These are phyloP conservation scores for Discoglossus pictus DNA, from an alignment of 2,797 vertebrate genomes.

Conservation along the genomic window DNA sequence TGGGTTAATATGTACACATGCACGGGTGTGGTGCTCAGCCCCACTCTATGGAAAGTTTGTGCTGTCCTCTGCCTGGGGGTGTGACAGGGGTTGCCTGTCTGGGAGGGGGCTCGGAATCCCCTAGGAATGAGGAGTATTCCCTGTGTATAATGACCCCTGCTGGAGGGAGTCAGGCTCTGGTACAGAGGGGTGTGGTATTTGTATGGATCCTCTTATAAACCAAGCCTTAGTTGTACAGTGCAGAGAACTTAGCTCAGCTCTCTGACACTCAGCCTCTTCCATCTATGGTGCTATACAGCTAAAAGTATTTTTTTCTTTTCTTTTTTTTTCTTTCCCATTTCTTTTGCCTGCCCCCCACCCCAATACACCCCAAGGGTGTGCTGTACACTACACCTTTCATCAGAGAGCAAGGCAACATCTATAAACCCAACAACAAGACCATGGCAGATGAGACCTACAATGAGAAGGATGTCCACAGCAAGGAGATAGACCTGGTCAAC, in stretches of 20 bases:
- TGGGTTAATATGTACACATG: too few relatives aligned
- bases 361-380: slow-evolving; percentile 76
- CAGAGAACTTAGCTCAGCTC: slow-evolving; percentile 57
- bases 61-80: neutral
- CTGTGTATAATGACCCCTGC: slow-evolving; percentile 73
- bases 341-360: slow-evolving; percentile 35
- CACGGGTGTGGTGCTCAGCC: neutral
- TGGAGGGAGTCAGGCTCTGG: slow-evolving; percentile 61
- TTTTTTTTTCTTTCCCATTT: slow-evolving; percentile 24
- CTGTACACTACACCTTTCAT: slow-evolving; percentile 86
- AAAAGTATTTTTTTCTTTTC: slow-evolving; percentile 31
- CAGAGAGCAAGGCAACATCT: slow-evolving; percentile 96
- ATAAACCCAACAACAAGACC: slow-evolving; percentile 96
- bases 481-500: slow-evolving; percentile 97
- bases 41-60: slow-evolving; percentile 5
- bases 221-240: slow-evolving; percentile 67
- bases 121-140: slow-evolving; percentile 5
- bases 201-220: slow-evolving; percentile 72
- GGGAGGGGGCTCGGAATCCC: slow-evolving; percentile 28
- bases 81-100: slow-evolving; percentile 35
- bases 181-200: slow-evolving; percentile 74
- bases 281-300: slow-evolving; percentile 29
- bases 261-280: slow-evolving; percentile 30
- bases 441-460: slow-evolving; percentile 90
- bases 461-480: slow-evolving; percentile 94